These are phyloP conservation scores for Sylvia borin DNA, from an alignment of 2,797 vertebrate genomes.

Conservation along the genomic window DNA sequence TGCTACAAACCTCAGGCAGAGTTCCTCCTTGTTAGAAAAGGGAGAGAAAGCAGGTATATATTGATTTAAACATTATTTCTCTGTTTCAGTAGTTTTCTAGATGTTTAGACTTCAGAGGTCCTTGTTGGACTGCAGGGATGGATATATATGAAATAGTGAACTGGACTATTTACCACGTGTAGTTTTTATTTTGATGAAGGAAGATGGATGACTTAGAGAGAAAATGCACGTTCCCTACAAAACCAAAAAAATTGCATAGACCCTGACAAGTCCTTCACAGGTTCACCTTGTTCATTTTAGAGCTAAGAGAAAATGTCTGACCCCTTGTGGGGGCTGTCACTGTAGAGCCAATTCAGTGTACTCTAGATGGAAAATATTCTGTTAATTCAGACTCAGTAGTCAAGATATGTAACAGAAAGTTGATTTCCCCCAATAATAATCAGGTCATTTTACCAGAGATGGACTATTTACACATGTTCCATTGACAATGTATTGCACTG, in stretches of 20 bases:
- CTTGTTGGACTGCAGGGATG: neutral
- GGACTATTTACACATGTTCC: rapidly evolving
- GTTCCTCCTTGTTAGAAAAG: neutral
- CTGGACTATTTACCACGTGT: neutral
- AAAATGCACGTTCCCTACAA: neutral
- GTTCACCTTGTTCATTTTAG: neutral
- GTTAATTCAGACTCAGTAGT: neutral
- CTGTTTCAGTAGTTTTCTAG: neutral
- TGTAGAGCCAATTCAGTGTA: neutral
- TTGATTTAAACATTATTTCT: neutral
- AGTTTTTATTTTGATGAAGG: neutral
- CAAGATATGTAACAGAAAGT: neutral
- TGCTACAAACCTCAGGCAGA: neutral
- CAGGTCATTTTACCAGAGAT: neutral
- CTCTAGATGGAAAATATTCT: neutral
- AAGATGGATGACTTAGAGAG: neutral
- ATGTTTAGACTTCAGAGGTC: neutral
- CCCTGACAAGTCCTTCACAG: neutral
- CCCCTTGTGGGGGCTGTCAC: neutral
- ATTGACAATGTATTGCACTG: neutral
- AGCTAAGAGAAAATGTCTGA: neutral
- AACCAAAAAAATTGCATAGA: neutral
- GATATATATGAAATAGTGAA: neutral
- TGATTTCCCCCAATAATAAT: neutral
- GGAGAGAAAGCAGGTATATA: neutral